phyloP scores from a whole-genome alignment of 2,888 invertebrate species.

The Acheta domesticus region DNA sequence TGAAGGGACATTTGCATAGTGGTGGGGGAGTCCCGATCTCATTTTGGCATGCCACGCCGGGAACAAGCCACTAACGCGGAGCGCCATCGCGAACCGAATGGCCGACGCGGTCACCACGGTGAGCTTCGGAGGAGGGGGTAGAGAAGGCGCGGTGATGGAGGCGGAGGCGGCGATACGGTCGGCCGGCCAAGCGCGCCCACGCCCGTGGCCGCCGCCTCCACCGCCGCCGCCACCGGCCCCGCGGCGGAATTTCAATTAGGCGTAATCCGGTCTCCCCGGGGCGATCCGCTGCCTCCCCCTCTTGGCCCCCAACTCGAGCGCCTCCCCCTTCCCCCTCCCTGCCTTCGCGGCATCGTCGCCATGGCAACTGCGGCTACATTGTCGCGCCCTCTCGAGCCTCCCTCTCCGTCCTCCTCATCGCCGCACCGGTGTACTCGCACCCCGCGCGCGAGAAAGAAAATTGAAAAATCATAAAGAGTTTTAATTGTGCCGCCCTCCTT shows the following conservation, averaged over 20 bases:
- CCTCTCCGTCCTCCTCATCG: not conserved
- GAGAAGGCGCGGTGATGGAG: not conserved
- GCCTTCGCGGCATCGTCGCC: too few relatives aligned
- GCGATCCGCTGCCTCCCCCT: not conserved
- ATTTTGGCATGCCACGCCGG: not conserved
- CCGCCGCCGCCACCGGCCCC: not conserved
- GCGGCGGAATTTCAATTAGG: conserved; percentile 18
- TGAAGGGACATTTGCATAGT: not conserved
- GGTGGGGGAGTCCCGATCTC: not conserved
- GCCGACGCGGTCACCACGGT: too few relatives aligned
- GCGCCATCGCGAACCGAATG: not conserved
- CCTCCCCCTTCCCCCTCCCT: too few relatives aligned
- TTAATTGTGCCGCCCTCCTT: not conserved
- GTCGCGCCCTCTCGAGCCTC: not conserved
- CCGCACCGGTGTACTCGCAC: not conserved
- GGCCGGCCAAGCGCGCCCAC: not conserved
- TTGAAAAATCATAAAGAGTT: not conserved
- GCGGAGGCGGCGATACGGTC: not conserved
- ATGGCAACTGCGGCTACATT: too few relatives aligned
- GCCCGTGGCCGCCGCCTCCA: not conserved
- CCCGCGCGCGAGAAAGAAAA: not conserved
- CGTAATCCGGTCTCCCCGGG: not conserved
- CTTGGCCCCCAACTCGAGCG: not conserved
- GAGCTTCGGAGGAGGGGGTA: not conserved
- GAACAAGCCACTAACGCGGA: not conserved